Evolutionary conservation across 2,797 vertebrate genomes (phyloP).

Genomic region (Argentina silus): DNA sequence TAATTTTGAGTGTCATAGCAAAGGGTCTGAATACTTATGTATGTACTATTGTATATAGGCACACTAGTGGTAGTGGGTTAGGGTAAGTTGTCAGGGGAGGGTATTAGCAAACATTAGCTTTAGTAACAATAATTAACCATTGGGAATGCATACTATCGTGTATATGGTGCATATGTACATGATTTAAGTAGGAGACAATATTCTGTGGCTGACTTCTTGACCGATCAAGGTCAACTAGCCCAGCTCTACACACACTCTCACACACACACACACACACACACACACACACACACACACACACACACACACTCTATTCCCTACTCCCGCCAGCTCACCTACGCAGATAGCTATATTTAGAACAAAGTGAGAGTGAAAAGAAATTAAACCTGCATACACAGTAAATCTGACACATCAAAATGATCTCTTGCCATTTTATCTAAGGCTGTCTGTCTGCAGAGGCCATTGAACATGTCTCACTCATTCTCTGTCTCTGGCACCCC

Average conservation of each 20-base stretch:
- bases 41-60: too few species aligned
- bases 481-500: background rate
- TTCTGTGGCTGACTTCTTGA: background rate
- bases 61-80: too few species aligned
- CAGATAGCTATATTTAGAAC: conserved; percentile 16
- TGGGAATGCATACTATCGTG: too few species aligned
- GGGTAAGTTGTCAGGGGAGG: too few species aligned
- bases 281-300: background rate
- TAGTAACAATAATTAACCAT: too few species aligned
- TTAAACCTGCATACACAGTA: background rate
- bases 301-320: background rate
- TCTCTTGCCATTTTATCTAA: background rate
- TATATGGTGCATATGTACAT: too few species aligned
- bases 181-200: too few species aligned
- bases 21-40: too few species aligned
- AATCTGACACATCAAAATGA: conserved; percentile 7
- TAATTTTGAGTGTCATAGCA: too few species aligned
- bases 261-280: too few species aligned
- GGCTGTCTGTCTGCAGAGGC: conserved; percentile 4
- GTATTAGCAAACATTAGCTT: too few species aligned
- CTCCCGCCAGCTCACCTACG: background rate
- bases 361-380: background rate
- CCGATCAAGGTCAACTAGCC: conserved; percentile 10
- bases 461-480: background rate
- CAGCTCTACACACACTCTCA: background rate